Percentiles rank a stretch among this genome's conserved stretches.
Evolutionary conservation across 2,113 vertebrate species (phyloP).

Genomic region (Ictidomys tridecemlineatus): DNA sequence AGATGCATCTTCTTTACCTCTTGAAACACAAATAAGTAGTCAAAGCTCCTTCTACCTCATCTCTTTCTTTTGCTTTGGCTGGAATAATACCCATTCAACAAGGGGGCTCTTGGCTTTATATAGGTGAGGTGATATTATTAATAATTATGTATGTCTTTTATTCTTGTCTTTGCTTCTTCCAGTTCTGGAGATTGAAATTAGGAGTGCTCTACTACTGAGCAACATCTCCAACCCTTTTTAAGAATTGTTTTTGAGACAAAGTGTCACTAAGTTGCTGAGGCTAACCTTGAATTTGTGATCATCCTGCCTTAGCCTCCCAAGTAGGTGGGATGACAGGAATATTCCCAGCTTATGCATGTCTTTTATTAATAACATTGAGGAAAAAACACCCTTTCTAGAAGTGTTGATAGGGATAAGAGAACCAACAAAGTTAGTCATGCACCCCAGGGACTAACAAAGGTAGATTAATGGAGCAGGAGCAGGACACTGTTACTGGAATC

Average conservation of each 20-base stretch:
- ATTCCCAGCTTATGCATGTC: background rate
- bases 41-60: background rate
- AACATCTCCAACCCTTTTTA: background rate
- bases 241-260: background rate
- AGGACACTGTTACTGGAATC: background rate
- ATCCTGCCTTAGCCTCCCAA: background rate
- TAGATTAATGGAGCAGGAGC: background rate
- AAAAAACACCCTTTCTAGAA: constrained; percentile 36
- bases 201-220: background rate
- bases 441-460: background rate
- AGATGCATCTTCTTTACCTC: background rate
- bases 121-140: constrained; percentile 27
- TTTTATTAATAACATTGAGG: background rate
- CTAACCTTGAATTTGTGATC: background rate
- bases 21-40: background rate
- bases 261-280: background rate
- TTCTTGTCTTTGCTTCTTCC: too few species aligned
- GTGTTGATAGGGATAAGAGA: background rate
- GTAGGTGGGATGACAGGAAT: background rate
- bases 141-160: background rate
- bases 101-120: background rate
- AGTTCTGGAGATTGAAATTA: too few species aligned
- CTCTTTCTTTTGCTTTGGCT: background rate
- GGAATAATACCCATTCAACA: constrained; percentile 11
- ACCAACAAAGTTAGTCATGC: background rate